phyloP scores from a whole-genome alignment of 2,888 invertebrate species.

The Dryobota labecula region DNA sequence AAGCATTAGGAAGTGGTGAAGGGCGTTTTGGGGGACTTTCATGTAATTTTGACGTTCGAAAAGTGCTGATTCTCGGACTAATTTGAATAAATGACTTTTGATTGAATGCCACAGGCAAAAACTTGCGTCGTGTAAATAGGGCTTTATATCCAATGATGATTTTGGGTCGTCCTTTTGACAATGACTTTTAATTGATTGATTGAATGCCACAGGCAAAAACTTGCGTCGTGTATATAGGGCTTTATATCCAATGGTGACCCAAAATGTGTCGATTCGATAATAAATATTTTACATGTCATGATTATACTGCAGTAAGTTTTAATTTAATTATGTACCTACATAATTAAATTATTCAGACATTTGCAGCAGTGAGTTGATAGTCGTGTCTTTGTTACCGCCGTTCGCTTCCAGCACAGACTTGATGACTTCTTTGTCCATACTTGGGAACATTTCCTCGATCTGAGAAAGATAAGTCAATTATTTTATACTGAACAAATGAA shows the following conservation, averaged over 20 bases:
- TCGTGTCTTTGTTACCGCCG: conserved; percentile 96
- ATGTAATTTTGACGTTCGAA: no score
- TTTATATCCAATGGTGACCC: neutral
- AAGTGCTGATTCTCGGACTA: no score
- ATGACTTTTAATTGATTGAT: no score
- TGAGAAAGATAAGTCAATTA: conserved; percentile 77
- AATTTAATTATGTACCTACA: no score
- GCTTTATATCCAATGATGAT: no score
- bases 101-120: no score
- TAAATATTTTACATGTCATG: conserved; percentile 31
- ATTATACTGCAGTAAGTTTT: neutral
- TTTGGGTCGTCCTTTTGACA: no score
- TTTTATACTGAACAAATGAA: no score
- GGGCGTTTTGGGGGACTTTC: no score
- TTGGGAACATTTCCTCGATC: conserved; percentile 99
- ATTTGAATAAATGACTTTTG: no score
- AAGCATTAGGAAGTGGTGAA: no score
- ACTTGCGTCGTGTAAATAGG: no score
- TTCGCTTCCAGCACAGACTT: conserved; percentile 97
- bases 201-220: neutral
- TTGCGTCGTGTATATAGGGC: neutral
- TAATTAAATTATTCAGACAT: conserved; percentile 93
- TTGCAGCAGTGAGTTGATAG: conserved; percentile 97
- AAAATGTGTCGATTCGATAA: conserved; percentile 16
- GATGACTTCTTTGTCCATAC: conserved; percentile 97